These are phyloP conservation scores for Megalopta genalis DNA, from an alignment of 1,140 invertebrate genomes.

Conservation along the genomic window DNA sequence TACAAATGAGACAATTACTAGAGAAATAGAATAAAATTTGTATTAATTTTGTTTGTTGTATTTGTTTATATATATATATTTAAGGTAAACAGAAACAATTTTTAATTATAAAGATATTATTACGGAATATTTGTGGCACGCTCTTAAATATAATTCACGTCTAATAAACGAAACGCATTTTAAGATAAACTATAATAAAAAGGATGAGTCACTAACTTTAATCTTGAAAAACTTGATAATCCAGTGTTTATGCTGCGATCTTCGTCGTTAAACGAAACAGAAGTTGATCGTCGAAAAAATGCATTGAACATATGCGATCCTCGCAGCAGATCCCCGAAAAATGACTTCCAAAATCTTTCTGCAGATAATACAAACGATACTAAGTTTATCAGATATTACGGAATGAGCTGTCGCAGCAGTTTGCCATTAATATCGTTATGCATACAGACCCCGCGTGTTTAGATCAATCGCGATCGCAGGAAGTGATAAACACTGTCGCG, in stretches of 20 bases:
- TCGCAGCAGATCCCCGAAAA: background rate
- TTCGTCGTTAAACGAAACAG: background rate
- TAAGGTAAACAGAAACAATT: too few species aligned
- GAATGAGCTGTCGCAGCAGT: conserved; percentile 14
- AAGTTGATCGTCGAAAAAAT: background rate
- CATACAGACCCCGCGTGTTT: conserved; percentile 18
- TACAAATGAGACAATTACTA: too few species aligned
- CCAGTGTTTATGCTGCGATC: background rate
- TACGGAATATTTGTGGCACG: too few species aligned
- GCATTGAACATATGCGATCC: background rate
- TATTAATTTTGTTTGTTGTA: too few species aligned
- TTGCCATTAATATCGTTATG: conserved; percentile 35
- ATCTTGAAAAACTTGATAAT: too few species aligned
- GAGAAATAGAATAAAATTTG: too few species aligned
- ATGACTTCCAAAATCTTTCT: conserved; percentile 2
- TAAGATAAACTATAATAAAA: too few species aligned
- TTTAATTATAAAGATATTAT: too few species aligned
- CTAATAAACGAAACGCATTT: too few species aligned
- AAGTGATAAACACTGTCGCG: conserved; percentile 27
- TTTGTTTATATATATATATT: too few species aligned
- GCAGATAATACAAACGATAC: conserved; percentile 15
- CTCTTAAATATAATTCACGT: too few species aligned
- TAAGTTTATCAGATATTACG: conserved; percentile 26
- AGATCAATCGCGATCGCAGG: conserved; percentile 32
- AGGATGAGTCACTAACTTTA: background rate